These are phyloP conservation scores for Felis chaus DNA, from an alignment of 2,113 vertebrate genomes.

Conservation along the genomic window DNA sequence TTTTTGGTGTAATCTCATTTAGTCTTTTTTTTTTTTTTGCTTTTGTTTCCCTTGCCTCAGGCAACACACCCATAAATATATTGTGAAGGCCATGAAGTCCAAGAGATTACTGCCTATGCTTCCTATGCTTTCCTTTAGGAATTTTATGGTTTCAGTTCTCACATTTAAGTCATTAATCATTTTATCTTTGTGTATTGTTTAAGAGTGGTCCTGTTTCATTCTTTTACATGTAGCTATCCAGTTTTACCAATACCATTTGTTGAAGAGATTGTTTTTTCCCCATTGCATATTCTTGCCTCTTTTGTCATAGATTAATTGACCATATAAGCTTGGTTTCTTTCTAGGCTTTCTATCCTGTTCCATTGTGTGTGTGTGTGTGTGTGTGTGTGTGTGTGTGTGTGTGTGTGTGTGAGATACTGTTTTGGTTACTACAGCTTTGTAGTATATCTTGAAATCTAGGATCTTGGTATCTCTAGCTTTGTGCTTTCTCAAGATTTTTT, in stretches of 20 bases:
- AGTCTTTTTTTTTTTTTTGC: not conserved
- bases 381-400: too few species aligned
- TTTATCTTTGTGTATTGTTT: not conserved
- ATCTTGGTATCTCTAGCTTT: not conserved
- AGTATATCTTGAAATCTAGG: not conserved
- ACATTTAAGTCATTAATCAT: not conserved
- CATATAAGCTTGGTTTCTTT: not conserved
- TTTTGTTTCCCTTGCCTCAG: not conserved
- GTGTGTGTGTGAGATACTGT: not conserved
- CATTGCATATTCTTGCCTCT: not conserved
- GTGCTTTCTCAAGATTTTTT: not conserved
- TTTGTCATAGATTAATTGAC: not conserved
- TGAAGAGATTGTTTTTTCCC: not conserved
- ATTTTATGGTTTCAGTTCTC: not conserved
- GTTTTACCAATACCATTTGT: not conserved
- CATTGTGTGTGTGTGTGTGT: not conserved
- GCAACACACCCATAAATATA: not conserved
- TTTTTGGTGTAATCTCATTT: not conserved
- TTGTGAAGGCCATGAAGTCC: not conserved
- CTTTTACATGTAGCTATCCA: not conserved
- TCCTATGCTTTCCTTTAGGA: not conserved
- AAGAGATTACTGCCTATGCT: not conserved
- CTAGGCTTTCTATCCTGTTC: not conserved
- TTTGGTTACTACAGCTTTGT: not conserved
- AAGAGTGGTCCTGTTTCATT: not conserved